Evolutionary conservation across 2,888 invertebrate species (phyloP).

Genomic region (Pseudolycoriella hygida): DNA sequence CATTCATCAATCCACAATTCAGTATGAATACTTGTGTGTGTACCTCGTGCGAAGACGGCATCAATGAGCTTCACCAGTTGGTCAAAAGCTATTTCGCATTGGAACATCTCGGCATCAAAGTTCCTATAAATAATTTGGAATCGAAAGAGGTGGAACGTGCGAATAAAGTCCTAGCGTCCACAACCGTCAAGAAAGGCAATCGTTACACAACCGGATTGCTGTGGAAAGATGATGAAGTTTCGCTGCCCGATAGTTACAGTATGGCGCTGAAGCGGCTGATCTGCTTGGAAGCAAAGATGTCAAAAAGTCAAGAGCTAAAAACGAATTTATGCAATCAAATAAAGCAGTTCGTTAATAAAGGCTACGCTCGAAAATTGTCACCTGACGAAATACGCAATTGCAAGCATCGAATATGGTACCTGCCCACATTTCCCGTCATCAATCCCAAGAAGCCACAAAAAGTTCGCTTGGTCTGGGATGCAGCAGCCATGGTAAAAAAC

Average conservation of each 20-base stretch:
- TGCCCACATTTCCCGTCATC: slow-evolving; percentile 14
- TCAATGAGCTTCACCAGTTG: not conserved
- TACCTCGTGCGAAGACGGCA: not conserved
- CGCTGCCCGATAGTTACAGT: not conserved
- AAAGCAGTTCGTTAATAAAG: slow-evolving; percentile 8
- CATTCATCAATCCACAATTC: not conserved
- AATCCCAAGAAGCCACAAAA: slow-evolving; percentile 14
- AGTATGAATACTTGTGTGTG: too few species aligned
- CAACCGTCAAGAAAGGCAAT: too few species aligned
- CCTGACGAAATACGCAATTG: slow-evolving; percentile 7
- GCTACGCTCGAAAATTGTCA: slow-evolving; percentile 7
- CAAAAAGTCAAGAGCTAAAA: slow-evolving; percentile 7
- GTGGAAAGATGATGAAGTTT: not conserved
- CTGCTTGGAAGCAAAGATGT: slow-evolving; percentile 7
- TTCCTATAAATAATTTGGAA: too few species aligned
- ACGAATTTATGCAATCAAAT: too few species aligned
- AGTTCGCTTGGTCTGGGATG: slow-evolving; percentile 15
- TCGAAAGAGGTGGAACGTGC: not conserved
- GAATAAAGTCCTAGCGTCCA: not conserved
- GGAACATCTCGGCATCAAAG: too few species aligned
- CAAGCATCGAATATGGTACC: slow-evolving; percentile 10
- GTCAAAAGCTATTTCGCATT: not conserved
- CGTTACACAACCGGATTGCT: not conserved
- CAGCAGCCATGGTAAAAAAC: slow-evolving; percentile 12
- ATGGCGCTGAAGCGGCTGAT: not conserved